Percentiles rank a stretch among this genome's conserved stretches.
Conservation (phyloP, 2,888 invertebrate genomes). For the Nowickia ferox region DNA sequence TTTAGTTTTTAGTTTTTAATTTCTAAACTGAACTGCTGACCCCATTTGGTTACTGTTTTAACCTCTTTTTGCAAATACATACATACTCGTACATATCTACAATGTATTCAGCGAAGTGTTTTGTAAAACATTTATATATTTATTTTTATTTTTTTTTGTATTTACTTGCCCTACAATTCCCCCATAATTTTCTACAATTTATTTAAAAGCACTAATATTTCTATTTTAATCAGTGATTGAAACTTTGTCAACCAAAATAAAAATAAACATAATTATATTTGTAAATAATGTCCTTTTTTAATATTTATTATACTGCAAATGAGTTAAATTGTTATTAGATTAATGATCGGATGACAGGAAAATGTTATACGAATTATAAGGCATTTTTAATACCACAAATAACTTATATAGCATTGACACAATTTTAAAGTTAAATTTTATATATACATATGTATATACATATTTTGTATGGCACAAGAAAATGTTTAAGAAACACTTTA, state of each 20-base stretch:
- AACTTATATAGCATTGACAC: constrained; percentile 44
- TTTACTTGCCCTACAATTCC: background rate
- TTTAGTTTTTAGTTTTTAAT: background rate
- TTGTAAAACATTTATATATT: background rate
- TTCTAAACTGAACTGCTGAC: constrained; percentile 22
- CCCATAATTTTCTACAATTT: constrained; percentile 59
- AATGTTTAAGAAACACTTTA: constrained; percentile 7
- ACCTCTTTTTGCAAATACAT: background rate
- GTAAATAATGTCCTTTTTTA: constrained; percentile 19
- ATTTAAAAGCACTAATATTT: constrained; percentile 61
- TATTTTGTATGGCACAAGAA: background rate
- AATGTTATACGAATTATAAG: constrained; percentile 14
- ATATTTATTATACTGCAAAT: background rate
- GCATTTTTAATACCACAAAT: background rate
- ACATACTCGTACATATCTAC: background rate
- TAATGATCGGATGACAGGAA: constrained; percentile 41
- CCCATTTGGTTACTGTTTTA: constrained; percentile 1
- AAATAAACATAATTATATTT: constrained; percentile 37
- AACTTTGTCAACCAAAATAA: constrained; percentile 28
- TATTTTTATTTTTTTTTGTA: constrained; percentile 24
- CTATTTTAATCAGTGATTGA: constrained; percentile 39
- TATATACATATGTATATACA: no score
- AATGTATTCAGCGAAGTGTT: background rate
- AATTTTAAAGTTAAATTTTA: background rate
- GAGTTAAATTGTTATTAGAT: constrained; percentile 27